phyloP scores from a whole-genome alignment of 2,797 vertebrate genomes.

The Myotis pilosus region DNA sequence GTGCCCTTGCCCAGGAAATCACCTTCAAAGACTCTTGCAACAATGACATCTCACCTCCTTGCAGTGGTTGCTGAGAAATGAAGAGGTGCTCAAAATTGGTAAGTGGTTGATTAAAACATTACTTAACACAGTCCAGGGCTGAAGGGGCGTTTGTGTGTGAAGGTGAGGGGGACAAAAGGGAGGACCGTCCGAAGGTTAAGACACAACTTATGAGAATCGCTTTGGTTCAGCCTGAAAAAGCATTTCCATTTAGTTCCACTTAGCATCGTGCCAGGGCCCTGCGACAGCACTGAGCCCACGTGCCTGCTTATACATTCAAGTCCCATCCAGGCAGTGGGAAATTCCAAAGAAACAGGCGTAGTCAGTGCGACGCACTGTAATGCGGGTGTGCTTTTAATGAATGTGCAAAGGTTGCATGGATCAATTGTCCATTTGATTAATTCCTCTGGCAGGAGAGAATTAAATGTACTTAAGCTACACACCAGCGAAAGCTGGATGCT shows the following conservation, averaged over 20 bases:
- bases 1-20: background rate
- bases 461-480: slow-evolving; percentile 57
- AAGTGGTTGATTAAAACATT: slow-evolving; percentile 55
- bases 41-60: slow-evolving; percentile 13
- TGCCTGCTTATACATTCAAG: slow-evolving; percentile 57
- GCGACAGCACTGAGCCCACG: background rate
- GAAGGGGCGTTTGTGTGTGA: slow-evolving; percentile 40
- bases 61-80: slow-evolving; percentile 41
- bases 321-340: slow-evolving; percentile 50
- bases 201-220: slow-evolving; percentile 19
- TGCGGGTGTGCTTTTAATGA: slow-evolving; percentile 65
- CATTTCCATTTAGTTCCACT: slow-evolving; percentile 62
- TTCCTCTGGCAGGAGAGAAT: slow-evolving; percentile 68
- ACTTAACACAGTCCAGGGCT: background rate
- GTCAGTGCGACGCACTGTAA: slow-evolving; percentile 38
- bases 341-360: slow-evolving; percentile 57
- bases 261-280: slow-evolving; percentile 12
- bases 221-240: slow-evolving; percentile 67
- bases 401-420: slow-evolving; percentile 71
- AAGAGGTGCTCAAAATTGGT: slow-evolving; percentile 52
- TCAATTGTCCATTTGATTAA: slow-evolving; percentile 76
- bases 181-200: slow-evolving; percentile 3
- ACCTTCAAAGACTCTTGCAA: slow-evolving; percentile 41
- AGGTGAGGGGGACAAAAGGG: background rate
- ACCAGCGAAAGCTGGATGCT: slow-evolving; percentile 50